These are phyloP conservation scores for Semaprochilodus insignis DNA, from an alignment of 2,797 vertebrate genomes.

Conservation along the genomic window DNA sequence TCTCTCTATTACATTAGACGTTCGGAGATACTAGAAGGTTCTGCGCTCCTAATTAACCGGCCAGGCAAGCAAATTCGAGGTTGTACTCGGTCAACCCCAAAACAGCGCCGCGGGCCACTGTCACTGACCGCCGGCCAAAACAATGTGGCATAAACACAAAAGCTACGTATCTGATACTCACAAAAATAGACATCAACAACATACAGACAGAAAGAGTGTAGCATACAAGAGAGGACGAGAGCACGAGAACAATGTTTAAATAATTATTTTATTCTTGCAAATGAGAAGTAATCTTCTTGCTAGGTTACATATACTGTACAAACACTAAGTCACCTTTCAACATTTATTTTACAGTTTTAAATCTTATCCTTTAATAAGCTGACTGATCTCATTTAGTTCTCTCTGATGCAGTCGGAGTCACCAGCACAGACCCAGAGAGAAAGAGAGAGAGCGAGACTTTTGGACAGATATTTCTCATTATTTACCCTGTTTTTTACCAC, in stretches of 20 bases:
- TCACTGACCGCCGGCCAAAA: conserved; percentile 35
- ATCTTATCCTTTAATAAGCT: conserved; percentile 1
- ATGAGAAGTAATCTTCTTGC: neutral
- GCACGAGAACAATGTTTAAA: neutral
- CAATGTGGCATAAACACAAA: conserved; percentile 21
- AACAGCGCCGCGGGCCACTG: neutral
- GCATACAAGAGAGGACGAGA: neutral
- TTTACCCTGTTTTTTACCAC: too few species aligned
- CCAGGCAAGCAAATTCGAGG: conserved; percentile 23
- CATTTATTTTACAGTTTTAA: neutral
- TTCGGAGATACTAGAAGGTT: conserved; percentile 34
- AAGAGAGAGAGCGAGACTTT: neutral
- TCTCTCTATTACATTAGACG: conserved; percentile 22
- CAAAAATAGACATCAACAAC: conserved; percentile 1
- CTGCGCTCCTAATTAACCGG: conserved; percentile 31
- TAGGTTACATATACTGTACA: conserved; percentile 1
- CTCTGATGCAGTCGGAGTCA: neutral
- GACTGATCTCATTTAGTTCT: conserved; percentile 23
- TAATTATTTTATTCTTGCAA: neutral
- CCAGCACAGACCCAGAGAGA: neutral
- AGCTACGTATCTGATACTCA: conserved; percentile 8
- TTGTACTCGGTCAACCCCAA: conserved; percentile 11
- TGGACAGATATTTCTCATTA: too few species aligned
- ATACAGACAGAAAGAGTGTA: neutral
- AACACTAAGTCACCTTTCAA: neutral